Conservation (phyloP, 2,888 invertebrate species). For the Dolichopus griseipennis region DNA sequence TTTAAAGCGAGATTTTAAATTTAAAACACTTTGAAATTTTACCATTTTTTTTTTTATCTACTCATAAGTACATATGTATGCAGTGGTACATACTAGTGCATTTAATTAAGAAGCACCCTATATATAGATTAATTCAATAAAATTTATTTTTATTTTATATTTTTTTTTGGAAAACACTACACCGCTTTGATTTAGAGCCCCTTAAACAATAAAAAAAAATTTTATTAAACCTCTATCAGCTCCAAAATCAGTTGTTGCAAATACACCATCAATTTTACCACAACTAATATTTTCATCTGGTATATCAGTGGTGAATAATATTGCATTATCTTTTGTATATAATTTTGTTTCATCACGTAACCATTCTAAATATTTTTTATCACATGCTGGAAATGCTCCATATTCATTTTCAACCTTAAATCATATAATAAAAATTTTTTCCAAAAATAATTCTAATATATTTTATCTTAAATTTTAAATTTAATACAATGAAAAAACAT, state of each 20-base stretch:
- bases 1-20: too few species aligned
- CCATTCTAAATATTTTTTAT: constrained; percentile 57
- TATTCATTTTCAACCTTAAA: constrained; percentile 72
- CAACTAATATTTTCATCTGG: constrained; percentile 45
- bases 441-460: too few species aligned
- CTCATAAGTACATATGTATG: neutral
- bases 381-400: constrained; percentile 66
- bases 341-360: constrained; percentile 54
- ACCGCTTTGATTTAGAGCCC: neutral
- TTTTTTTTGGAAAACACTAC: neutral
- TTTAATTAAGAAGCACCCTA: too few species aligned
- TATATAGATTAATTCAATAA: neutral
- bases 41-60: too few species aligned
- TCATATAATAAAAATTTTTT: neutral
- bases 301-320: constrained; percentile 78
- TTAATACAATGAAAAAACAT: too few species aligned
- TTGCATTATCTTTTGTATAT: constrained; percentile 43
- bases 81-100: too few species aligned
- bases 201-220: too few species aligned
- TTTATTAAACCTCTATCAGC: constrained; percentile 41
- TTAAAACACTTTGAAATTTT: too few species aligned
- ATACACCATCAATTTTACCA: constrained; percentile 62
- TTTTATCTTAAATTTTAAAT: too few species aligned
- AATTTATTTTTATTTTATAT: too few species aligned
- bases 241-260: constrained; percentile 72